Base-by-base conservation (phyloP, 2,888 invertebrate species). In the Furcula furcula region DNA sequence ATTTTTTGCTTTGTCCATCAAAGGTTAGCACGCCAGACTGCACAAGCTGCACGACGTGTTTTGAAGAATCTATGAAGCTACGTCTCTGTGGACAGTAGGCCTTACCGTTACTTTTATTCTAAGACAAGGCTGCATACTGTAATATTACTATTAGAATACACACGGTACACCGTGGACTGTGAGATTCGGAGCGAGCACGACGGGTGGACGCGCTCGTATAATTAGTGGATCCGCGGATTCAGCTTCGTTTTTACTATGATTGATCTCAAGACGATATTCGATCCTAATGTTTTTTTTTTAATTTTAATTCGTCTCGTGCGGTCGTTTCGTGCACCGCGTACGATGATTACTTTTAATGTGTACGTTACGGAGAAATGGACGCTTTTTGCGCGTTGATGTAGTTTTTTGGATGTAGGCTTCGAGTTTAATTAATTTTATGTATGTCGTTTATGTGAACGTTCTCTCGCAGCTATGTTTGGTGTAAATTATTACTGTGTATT, bases 231-330 rank as follows among this genome's bases (percentile, higher is more conserved):
- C 67, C 36, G 13, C 52, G 52, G 70, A 67, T 70, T 55, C 72
- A 49, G 55, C 65, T 70, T 65, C 71, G 74, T 75, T 74, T 71
- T 74, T 69, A 76, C 78, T 79, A 76, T 70, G 75, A 82, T 80
- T 88, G 88, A 87, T 88, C 87, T 88, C 87, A 88, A 79, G 75
- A 83, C 80, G 80, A 81, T 85, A 80, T 84, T 86, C 84, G 84
- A 80, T 85, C 84, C 83, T 84, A 82, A 76, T 75, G 60, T 74
- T 76, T 65, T 70, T 71, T 58, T 64, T 76, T 73, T n/a, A n/a
- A n/a, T n/a, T n/a, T n/a, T n/a, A n/a, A n/a, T n/a, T n/a, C n/a
- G n/a, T 77, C 67, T 76, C 72, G 73, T 59, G 77, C 76, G 79
- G 79, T 76, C 65, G 62, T 54, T 65, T 67, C 68, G 63, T 69